Percentiles rank a stretch among this genome's conserved stretches.
Evolutionary conservation across 2,113 vertebrate species (phyloP).

Genomic region (Helogale parvula): DNA sequence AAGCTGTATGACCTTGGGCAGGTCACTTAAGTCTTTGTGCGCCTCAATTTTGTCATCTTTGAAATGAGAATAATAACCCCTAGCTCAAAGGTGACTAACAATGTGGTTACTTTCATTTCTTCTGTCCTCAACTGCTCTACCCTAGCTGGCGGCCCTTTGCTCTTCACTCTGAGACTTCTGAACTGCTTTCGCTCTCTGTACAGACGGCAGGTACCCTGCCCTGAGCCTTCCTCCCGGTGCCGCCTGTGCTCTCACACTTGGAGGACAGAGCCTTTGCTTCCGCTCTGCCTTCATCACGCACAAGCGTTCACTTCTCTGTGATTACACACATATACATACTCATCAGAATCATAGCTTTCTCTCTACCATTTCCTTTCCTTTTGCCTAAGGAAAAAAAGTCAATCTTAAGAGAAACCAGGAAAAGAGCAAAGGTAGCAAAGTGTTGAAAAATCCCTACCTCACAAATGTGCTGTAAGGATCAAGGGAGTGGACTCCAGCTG

Average conservation of each 20-base stretch:
- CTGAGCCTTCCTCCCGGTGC: slow-evolving; percentile 61
- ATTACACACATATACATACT: slow-evolving; percentile 67
- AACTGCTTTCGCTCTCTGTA: slow-evolving; percentile 25
- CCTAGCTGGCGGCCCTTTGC: slow-evolving; percentile 34
- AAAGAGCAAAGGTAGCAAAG: slow-evolving; percentile 61
- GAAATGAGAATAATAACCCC: slow-evolving; percentile 57
- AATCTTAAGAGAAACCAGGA: slow-evolving; percentile 74
- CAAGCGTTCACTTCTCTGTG: slow-evolving; percentile 68
- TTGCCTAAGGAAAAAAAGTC: slow-evolving; percentile 74
- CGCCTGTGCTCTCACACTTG: slow-evolving; percentile 53
- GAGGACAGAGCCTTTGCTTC: slow-evolving; percentile 56
- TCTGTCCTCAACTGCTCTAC: slow-evolving; percentile 48
- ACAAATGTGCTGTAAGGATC: slow-evolving; percentile 8
- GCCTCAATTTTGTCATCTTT: slow-evolving; percentile 72
- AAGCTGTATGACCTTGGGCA: slow-evolving; percentile 77
- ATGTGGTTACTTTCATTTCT: neutral
- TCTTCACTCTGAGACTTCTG: slow-evolving; percentile 66
- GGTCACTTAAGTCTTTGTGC: slow-evolving; percentile 63
- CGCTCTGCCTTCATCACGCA: slow-evolving; percentile 69
- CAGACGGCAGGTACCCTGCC: slow-evolving; percentile 56
- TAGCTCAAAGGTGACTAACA: slow-evolving; percentile 54
- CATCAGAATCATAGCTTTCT: slow-evolving; percentile 75
- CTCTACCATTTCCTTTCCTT: slow-evolving; percentile 76
- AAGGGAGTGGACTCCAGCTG: neutral
- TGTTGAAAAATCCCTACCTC: slow-evolving; percentile 51